Conservation (phyloP, 2,113 vertebrate genomes). For the Tyto alba region DNA sequence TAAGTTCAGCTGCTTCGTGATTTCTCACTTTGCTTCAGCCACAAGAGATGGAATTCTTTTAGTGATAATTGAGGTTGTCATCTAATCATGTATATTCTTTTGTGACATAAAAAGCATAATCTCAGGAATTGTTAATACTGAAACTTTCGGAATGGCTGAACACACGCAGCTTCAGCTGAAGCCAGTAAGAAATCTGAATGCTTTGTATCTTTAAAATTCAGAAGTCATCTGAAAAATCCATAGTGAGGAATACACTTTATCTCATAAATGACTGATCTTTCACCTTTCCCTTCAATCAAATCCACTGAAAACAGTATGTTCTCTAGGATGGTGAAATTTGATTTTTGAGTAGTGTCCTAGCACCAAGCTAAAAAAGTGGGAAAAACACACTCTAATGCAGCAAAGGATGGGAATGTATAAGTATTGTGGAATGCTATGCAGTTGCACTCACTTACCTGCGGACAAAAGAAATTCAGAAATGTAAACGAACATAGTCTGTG, state of each 20-base stretch:
- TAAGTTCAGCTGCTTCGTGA: not conserved
- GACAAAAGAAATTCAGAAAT: not conserved
- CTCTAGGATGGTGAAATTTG: not conserved
- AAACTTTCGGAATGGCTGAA: not conserved
- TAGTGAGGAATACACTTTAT: not conserved
- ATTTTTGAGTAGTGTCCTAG: not conserved
- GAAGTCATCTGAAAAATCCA: not conserved
- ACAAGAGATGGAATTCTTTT: not conserved
- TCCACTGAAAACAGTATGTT: not conserved
- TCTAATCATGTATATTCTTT: not conserved
- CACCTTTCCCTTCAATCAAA: not conserved
- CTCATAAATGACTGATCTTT: not conserved
- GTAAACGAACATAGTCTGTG: fast-evolving
- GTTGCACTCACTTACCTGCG: not conserved
- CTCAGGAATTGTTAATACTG: not conserved
- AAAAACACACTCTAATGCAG: not conserved
- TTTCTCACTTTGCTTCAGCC: not conserved
- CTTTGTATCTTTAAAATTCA: not conserved
- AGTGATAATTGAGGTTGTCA: not conserved
- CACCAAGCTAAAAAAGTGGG: not conserved
- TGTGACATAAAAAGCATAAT: not conserved
- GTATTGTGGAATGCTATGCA: not conserved
- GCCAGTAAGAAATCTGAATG: not conserved
- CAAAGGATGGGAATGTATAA: not conserved
- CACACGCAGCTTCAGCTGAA: not conserved